Evolutionary conservation across 1,140 invertebrate species (phyloP).

Genomic region (Drosophila paulistorum): DNA sequence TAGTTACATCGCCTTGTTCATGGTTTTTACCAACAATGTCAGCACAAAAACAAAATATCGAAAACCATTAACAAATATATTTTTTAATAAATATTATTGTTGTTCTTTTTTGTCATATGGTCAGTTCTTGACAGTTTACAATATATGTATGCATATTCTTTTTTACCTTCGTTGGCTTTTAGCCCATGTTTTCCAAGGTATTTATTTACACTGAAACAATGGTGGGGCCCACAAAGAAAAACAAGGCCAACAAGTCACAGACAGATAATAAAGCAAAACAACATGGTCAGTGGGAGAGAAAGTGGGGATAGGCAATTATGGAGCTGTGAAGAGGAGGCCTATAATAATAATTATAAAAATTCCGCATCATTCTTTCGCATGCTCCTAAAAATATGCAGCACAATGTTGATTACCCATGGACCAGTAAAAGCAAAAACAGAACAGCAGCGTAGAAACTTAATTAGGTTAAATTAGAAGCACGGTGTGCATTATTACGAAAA

Average conservation of each 20-base stretch:
- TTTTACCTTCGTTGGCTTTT: background rate
- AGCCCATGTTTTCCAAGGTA: constrained; percentile 18
- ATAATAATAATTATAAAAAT: constrained; percentile 56
- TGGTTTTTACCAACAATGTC: background rate
- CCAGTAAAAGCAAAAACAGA: background rate
- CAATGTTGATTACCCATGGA: constrained; percentile 27
- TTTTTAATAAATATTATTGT: constrained; percentile 49
- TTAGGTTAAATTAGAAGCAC: constrained; percentile 69
- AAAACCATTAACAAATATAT: constrained; percentile 25
- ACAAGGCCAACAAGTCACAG: constrained; percentile 59
- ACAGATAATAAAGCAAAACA: constrained; percentile 63
- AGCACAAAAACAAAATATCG: background rate
- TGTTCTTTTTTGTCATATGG: constrained; percentile 13
- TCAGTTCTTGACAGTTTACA: constrained; percentile 38
- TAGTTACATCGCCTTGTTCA: constrained; percentile 14
- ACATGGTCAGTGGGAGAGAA: background rate
- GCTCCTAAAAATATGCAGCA: constrained; percentile 58
- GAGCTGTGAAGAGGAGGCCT: constrained; percentile 13
- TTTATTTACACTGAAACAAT: constrained; percentile 57
- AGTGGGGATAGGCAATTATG: background rate
- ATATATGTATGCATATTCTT: constrained; percentile 36
- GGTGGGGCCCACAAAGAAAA: constrained; percentile 42
- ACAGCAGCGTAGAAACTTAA: constrained; percentile 46
- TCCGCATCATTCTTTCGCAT: constrained; percentile 13
- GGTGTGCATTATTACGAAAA: background rate